A percentile compares a stretch with the other conserved stretches of the same genome.
These are phyloP conservation scores for Drosophila pegasa DNA, from an alignment of 2,888 invertebrate genomes.

Conservation along the genomic window DNA sequence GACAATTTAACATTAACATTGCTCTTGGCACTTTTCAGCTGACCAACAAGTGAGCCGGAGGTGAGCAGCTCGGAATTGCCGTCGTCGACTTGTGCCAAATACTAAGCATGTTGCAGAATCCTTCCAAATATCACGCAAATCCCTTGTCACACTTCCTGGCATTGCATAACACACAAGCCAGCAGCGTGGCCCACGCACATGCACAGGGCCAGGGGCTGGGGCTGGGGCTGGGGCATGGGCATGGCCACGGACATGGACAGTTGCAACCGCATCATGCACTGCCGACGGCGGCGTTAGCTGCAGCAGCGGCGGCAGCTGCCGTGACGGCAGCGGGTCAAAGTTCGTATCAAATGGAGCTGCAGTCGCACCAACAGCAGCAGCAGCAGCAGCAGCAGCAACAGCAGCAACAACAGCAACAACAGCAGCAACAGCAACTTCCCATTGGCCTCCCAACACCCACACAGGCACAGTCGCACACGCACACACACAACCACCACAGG, in stretches of 20 bases:
- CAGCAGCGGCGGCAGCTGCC: slow-evolving; percentile 69
- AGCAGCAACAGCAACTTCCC: slow-evolving; percentile 57
- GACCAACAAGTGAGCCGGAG: slow-evolving; percentile 47
- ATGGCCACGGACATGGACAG: slow-evolving; percentile 63
- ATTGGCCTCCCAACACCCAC: slow-evolving; percentile 63
- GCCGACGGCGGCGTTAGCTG: slow-evolving; percentile 76
- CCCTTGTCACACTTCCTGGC: slow-evolving; percentile 85
- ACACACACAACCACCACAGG: slow-evolving; percentile 48
- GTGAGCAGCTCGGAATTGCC: slow-evolving; percentile 24
- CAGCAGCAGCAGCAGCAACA: slow-evolving; percentile 51
- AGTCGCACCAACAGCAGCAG: slow-evolving; percentile 56
- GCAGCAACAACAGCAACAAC: slow-evolving; percentile 56
- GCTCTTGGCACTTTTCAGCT: slow-evolving; percentile 58
- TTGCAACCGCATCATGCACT: slow-evolving; percentile 73
- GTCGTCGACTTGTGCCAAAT: slow-evolving; percentile 50
- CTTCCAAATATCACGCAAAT: slow-evolving; percentile 85
- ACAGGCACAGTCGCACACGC: slow-evolving; percentile 44
- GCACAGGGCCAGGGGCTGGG: slow-evolving; percentile 51
- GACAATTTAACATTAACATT: slow-evolving; percentile 51
- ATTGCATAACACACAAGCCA: slow-evolving; percentile 83
- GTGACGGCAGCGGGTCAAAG: slow-evolving; percentile 73
- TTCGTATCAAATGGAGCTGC: slow-evolving; percentile 74
- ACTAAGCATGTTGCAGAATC: slow-evolving; percentile 84
- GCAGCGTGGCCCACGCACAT: slow-evolving; percentile 49
- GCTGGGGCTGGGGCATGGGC: slow-evolving; percentile 45